phyloP scores from a whole-genome alignment of 2,113 vertebrate genomes.

The Peromyscus leucopus region DNA sequence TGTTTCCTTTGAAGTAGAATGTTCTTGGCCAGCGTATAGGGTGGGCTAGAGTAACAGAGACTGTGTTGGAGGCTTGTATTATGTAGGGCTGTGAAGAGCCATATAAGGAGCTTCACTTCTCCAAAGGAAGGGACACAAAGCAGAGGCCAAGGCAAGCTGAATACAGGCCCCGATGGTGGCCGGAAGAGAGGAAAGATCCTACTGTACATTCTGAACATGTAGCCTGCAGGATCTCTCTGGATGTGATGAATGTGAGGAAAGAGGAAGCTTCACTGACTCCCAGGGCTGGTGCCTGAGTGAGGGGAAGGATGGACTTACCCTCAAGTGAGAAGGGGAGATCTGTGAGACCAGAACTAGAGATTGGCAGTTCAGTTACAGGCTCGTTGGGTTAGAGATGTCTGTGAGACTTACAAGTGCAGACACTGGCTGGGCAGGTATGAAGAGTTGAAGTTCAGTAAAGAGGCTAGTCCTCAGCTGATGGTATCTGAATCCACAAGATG shows the following conservation, averaged over 20 bases:
- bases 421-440: too few species aligned
- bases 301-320: not conserved
- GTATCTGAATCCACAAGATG: not conserved
- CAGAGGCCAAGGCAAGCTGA: accelerated
- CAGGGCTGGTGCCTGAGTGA: not conserved
- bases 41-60: not conserved
- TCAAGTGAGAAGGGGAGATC: too few species aligned
- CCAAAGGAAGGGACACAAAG: too few species aligned
- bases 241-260: not conserved
- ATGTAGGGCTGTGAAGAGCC: accelerated
- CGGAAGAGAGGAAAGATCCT: not conserved
- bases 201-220: not conserved
- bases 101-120: not conserved
- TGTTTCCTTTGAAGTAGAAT: not conserved
- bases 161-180: not conserved
- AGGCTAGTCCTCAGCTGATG: not conserved
- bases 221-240: accelerated
- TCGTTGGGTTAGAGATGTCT: accelerated
- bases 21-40: not conserved
- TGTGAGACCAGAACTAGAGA: not conserved
- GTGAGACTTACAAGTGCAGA: not conserved
- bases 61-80: accelerated
- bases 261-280: accelerated
- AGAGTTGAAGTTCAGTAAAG: not conserved
- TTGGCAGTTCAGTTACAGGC: not conserved